A percentile compares a stretch with the other conserved stretches of the same genome.
These are phyloP conservation scores for Leucania comma DNA, from an alignment of 2,888 invertebrate species.

Conservation along the genomic window DNA sequence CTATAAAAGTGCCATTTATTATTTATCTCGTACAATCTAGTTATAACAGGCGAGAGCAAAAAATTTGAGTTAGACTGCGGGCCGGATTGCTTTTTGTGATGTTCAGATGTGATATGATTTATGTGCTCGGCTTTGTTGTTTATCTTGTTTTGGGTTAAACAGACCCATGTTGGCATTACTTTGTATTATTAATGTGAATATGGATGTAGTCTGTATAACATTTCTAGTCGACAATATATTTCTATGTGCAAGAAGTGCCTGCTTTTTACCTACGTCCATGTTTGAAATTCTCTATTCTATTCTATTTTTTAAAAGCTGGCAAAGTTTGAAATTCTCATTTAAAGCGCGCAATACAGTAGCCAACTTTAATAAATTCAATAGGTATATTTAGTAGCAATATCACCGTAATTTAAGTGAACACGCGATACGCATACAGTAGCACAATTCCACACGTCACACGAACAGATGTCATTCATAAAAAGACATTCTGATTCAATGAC, in stretches of 20 bases:
- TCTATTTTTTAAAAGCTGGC: too few species aligned
- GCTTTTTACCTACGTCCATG: background rate
- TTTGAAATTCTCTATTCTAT: conserved; percentile 9
- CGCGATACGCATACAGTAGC: conserved; percentile 32
- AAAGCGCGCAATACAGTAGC: background rate
- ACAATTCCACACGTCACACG: conserved; percentile 19
- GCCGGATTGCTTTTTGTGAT: conserved; percentile 55
- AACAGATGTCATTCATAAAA: conserved; percentile 54
- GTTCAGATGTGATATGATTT: conserved; percentile 55
- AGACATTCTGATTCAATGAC: conserved; percentile 65
- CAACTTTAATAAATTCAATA: conserved; percentile 25
- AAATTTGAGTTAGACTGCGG: conserved; percentile 45
- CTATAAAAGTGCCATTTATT: conserved; percentile 62
- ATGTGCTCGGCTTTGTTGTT: conserved; percentile 47
- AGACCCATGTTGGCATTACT: conserved; percentile 14
- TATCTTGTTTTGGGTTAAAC: conserved; percentile 40
- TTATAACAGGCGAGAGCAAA: conserved; percentile 48
- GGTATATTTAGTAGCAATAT: conserved; percentile 36
- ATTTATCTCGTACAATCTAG: conserved; percentile 57
- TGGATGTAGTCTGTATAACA: background rate
- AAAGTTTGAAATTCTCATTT: conserved; percentile 13
- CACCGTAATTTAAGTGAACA: conserved; percentile 35
- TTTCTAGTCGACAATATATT: background rate
- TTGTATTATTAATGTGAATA: conserved; percentile 35
- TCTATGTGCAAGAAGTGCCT: background rate